Conservation (phyloP, 2,797 vertebrate genomes). For the Scleropages formosus region DNA sequence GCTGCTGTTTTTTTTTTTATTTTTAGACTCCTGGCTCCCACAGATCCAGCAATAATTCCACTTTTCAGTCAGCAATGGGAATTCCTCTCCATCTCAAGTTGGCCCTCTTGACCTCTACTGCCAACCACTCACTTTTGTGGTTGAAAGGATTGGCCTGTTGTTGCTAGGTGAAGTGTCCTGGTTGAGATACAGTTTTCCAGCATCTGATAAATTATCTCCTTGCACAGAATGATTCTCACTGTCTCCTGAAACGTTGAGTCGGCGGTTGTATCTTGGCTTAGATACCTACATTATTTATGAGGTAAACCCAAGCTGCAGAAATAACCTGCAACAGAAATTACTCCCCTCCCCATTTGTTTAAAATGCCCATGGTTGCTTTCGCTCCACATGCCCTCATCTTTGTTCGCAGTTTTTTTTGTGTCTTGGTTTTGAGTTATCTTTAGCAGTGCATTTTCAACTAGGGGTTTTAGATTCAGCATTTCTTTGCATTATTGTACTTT, state of each 20-base stretch:
- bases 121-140: neutral
- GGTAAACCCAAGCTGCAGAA: slow-evolving; percentile 25
- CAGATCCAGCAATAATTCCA: slow-evolving; percentile 9
- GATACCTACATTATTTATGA: slow-evolving; percentile 37
- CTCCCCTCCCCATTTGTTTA: neutral
- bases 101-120: neutral
- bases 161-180: neutral
- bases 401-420: too few species aligned
- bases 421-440: too few species aligned
- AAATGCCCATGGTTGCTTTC: neutral
- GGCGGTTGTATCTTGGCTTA: slow-evolving; percentile 1
- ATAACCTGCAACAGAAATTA: slow-evolving; percentile 28
- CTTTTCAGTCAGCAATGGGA: slow-evolving; percentile 1
- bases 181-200: neutral
- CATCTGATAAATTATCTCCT: slow-evolving; percentile 26
- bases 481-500: neutral
- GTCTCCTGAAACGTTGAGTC: slow-evolving; percentile 23
- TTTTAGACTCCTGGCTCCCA: slow-evolving; percentile 33
- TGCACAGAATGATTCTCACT: slow-evolving; percentile 29
- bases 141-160: neutral
- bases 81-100: slow-evolving; percentile 30
- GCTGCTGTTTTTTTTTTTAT: neutral
- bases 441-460: too few species aligned
- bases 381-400: slow-evolving; percentile 4
- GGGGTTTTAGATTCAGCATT: neutral